These are phyloP conservation scores for Ageneiosus marmoratus DNA, from an alignment of 2,113 vertebrate genomes.

Conservation along the genomic window DNA sequence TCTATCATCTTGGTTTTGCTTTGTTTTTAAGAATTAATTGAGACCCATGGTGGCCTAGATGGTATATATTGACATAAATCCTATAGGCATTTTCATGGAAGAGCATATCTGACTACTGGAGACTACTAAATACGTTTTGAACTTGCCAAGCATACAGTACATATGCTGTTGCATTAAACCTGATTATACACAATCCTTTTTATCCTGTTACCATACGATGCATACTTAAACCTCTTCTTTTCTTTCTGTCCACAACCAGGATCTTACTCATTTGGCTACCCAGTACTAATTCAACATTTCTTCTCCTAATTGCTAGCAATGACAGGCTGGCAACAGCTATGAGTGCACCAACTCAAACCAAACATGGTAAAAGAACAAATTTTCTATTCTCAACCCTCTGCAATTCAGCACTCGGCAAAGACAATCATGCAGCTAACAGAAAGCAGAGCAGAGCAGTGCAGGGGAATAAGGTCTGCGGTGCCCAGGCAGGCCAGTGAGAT, in stretches of 20 bases:
- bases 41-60: not conserved
- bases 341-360: slow-evolving; percentile 25
- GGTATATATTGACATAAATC: not conserved
- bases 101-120: not conserved
- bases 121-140: not conserved
- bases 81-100: not conserved
- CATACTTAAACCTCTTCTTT: not conserved
- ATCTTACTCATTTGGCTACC: slow-evolving; percentile 20
- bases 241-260: not conserved
- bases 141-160: not conserved
- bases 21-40: not conserved
- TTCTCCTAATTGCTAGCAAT: not conserved
- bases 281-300: slow-evolving; percentile 14
- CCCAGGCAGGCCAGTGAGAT: slow-evolving; percentile 24
- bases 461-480: slow-evolving; percentile 19
- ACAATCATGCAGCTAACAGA: slow-evolving; percentile 8
- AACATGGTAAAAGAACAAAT: slow-evolving; percentile 14
- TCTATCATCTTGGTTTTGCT: slow-evolving; percentile 22
- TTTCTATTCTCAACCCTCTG: slow-evolving; percentile 8
- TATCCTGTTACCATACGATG: not conserved
- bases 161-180: not conserved
- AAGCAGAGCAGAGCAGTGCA: slow-evolving; percentile 11
- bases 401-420: slow-evolving; percentile 13
- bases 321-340: not conserved
- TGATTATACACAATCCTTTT: not conserved